Evolutionary conservation across 2,113 vertebrate species (phyloP).

Genomic region (Dolichotis patagonum): DNA sequence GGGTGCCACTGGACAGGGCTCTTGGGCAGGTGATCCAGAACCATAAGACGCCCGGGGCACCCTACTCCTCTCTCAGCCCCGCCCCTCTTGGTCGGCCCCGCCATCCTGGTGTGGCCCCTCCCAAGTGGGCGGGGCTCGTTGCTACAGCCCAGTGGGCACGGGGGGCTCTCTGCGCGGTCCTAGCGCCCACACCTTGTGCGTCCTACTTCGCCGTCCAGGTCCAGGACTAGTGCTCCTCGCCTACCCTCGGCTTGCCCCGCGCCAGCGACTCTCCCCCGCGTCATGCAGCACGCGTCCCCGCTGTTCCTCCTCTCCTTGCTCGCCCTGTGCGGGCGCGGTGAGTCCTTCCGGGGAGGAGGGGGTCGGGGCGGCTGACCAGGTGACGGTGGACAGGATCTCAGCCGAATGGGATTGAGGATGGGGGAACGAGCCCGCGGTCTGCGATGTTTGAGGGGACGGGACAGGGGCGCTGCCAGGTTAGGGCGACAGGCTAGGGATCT

Average conservation of each 20-base stretch:
- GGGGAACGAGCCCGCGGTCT: neutral
- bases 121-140: conserved; percentile 13
- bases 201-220: neutral
- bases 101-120: neutral
- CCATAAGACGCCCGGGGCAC: too few species aligned
- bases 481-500: neutral
- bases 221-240: neutral
- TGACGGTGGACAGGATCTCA: neutral
- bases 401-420: too few species aligned
- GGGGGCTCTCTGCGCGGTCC: conserved; percentile 20
- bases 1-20: fast-evolving
- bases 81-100: neutral
- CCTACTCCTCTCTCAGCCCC: neutral
- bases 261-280: neutral
- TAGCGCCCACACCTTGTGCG: fast-evolving
- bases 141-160: neutral
- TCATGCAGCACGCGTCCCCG: conserved; percentile 59
- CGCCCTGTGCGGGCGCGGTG: conserved; percentile 60
- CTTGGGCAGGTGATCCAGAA: fast-evolving
- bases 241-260: neutral
- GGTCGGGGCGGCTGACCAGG: neutral
- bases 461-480: neutral
- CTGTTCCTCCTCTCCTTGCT: conserved; percentile 54
- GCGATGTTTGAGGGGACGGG: too few species aligned
- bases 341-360: conserved; percentile 44